Evolutionary conservation across 1,140 invertebrate genomes (phyloP), one percentile per base, ranked within the genome.

Genomic region (Andricus grossulariae): DNA sequence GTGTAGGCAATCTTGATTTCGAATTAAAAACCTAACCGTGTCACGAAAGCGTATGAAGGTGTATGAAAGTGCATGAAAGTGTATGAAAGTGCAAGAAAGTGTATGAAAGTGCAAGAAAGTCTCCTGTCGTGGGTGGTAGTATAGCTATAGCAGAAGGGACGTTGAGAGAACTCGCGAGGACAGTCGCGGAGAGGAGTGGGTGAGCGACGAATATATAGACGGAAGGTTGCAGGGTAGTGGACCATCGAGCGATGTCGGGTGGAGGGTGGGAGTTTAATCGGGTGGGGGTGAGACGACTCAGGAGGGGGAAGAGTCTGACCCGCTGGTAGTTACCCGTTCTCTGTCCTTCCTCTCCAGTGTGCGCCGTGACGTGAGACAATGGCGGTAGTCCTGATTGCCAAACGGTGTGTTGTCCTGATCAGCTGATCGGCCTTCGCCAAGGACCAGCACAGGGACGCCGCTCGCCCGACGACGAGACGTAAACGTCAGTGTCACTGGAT

Each of bases 301-400:
- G 66, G 66, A 19, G 66, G 54, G 71, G 60, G 73, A 50, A 75
- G 52, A 77, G 76, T 78, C 81, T 76, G 82, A 84, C 79, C 79
- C 50, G 80, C 78, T 82, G 72, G 72, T 75, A 84, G 83, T 87
- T 78, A 84, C 39, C 39, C 7, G 39, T 45, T 45, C 2, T 32
- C 25, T 32, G 3, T 32, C 25, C 25, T 32, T 32, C 2, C 25
- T 32, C 4, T 32, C 4, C 25, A 87, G 84, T 84, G 78, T 83
- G 81, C 82, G 84, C 75, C 75, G 81, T 83, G 82, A 87, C 84
- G 87, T 81, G 60, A 66, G 86, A 88, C 83, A 85, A 88, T 87
- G 86, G 82, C 85, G 83, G 84, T 82, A 83, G 78, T 84, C 51
- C 77, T 84, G 75, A 86, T 83, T 82, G 77, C 70, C 76, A 57